Conservation (phyloP, 2,888 invertebrate genomes). For the Orchesella flavescens region DNA sequence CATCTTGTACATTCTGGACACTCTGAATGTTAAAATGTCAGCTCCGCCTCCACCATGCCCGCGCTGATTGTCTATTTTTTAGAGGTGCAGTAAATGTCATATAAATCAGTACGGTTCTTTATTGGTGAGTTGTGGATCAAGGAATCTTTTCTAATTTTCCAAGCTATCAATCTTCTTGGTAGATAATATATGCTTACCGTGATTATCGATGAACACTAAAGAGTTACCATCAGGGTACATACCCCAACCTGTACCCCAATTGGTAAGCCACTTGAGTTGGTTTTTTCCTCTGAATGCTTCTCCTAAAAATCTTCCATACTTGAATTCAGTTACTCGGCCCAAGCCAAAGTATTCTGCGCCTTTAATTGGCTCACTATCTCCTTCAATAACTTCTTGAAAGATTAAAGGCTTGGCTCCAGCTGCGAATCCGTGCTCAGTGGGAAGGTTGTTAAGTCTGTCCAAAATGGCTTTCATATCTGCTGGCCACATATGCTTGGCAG, state of each 20-base stretch:
- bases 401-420: slow-evolving; percentile 70
- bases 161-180: slow-evolving; percentile 63
- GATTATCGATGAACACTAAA: slow-evolving; percentile 84
- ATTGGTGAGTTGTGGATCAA: slow-evolving; percentile 60
- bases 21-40: slow-evolving; percentile 69
- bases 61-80: slow-evolving; percentile 81
- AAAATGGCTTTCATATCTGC: slow-evolving; percentile 74
- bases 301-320: slow-evolving; percentile 78
- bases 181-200: slow-evolving; percentile 77
- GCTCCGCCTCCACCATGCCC: slow-evolving; percentile 63
- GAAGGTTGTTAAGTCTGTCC: slow-evolving; percentile 73
- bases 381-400: slow-evolving; percentile 72
- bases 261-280: slow-evolving; percentile 43
- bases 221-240: slow-evolving; percentile 79
- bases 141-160: slow-evolving; percentile 63
- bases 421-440: slow-evolving; percentile 70
- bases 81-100: slow-evolving; percentile 55
- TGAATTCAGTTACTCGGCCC: slow-evolving; percentile 77
- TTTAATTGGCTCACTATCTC: slow-evolving; percentile 73
- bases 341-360: slow-evolving; percentile 72
- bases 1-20: slow-evolving; percentile 74
- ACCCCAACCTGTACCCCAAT: slow-evolving; percentile 77
- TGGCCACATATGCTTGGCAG: slow-evolving; percentile 77
- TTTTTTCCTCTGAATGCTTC: slow-evolving; percentile 75
- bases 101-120: slow-evolving; percentile 59